These are phyloP conservation scores for Agrilus cyanescens DNA, from an alignment of 2,888 invertebrate species.

Conservation along the genomic window DNA sequence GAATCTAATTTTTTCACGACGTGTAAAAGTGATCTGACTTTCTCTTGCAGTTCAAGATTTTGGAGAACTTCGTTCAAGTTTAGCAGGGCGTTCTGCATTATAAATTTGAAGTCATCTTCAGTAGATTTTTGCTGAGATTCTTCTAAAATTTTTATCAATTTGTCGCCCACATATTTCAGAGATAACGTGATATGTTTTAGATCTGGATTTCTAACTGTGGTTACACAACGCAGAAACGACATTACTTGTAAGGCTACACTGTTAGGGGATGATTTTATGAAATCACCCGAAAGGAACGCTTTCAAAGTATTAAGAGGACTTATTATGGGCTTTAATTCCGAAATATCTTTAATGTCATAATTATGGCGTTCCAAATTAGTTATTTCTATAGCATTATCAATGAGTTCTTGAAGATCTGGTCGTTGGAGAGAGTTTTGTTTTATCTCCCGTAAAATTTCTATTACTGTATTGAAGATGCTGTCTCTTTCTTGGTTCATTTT, in stretches of 20 bases:
- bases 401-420: conserved; percentile 17
- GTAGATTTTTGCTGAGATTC: neutral
- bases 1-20: no score
- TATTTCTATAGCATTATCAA: conserved; percentile 28
- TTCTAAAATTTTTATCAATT: conserved; percentile 6
- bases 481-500: conserved; percentile 20
- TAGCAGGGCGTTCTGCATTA: no score
- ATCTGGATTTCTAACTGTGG: no score
- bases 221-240: no score
- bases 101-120: neutral
- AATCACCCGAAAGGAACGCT: no score
- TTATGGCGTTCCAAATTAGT: conserved; percentile 26
- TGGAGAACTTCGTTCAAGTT: no score
- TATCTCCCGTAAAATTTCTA: conserved; percentile 25
- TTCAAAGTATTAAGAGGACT: no score
- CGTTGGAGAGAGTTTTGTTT: conserved; percentile 16
- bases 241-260: no score
- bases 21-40: no score
- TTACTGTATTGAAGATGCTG: conserved; percentile 17
- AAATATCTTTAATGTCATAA: conserved; percentile 21
- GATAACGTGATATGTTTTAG: neutral
- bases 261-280: no score
- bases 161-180: conserved; percentile 5
- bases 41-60: no score
- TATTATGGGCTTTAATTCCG: no score